Percentiles rank a stretch among this genome's conserved stretches.
Evolutionary conservation across 2,113 vertebrate species (phyloP).

Genomic region (Leucoraja erinaceus): DNA sequence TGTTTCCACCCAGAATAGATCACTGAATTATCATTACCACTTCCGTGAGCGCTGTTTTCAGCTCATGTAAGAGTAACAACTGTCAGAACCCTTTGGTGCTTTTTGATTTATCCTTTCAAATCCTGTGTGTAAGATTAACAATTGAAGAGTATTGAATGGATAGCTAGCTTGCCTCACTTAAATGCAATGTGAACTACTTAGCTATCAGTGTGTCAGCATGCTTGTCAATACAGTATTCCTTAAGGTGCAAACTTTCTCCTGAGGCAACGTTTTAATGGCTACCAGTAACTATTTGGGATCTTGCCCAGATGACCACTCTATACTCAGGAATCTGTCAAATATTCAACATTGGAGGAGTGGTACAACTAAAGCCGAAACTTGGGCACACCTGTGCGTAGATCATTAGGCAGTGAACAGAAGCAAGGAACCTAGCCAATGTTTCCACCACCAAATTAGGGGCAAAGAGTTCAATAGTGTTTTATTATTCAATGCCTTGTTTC

Average conservation of each 20-base stretch:
- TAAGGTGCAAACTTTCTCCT: not conserved
- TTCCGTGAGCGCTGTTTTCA: not conserved
- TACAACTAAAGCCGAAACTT: not conserved
- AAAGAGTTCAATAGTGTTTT: not conserved
- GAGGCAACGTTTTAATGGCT: not conserved
- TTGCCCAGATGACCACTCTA: not conserved
- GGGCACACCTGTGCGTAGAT: not conserved
- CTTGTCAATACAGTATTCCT: not conserved
- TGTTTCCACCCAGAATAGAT: slow-evolving; percentile 18
- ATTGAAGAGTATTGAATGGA: not conserved
- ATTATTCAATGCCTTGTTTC: not conserved
- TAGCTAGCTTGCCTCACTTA: not conserved
- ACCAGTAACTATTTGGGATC: not conserved
- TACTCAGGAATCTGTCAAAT: not conserved
- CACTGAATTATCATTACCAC: slow-evolving; percentile 9
- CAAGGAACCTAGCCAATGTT: not conserved
- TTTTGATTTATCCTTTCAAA: slow-evolving; percentile 31
- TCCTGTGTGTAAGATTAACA: not conserved
- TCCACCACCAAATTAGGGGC: not conserved
- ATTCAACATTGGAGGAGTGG: not conserved
- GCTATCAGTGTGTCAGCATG: not conserved
- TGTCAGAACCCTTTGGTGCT: slow-evolving; percentile 34
- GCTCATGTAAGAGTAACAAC: not conserved
- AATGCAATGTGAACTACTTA: slow-evolving; percentile 4
- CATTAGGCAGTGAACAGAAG: not conserved